These are phyloP conservation scores for Stichopus horrens DNA, from an alignment of 53 echinoderm and acorn worm genomes.

Conservation along the genomic window DNA sequence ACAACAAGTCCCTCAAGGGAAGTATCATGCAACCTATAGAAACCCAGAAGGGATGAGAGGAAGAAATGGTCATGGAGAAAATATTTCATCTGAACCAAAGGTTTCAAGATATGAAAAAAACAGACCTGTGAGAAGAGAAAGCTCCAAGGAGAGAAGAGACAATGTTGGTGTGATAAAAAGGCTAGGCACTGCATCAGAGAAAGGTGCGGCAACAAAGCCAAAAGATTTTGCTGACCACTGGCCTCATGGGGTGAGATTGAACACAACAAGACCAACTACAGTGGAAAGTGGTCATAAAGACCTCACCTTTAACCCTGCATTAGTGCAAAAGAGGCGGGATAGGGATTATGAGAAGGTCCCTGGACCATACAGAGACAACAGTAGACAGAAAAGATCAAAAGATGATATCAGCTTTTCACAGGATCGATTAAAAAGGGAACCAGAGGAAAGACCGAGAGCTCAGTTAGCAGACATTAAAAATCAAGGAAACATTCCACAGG, in stretches of 20 bases:
- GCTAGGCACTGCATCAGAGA: neutral
- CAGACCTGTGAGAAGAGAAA: constrained; percentile 9
- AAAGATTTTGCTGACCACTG: constrained; percentile 8
- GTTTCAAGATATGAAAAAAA: neutral
- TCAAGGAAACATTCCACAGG: neutral
- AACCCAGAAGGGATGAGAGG: neutral
- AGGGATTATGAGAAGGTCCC: constrained; percentile 30
- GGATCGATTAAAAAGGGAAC: neutral
- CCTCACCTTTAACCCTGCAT: neutral
- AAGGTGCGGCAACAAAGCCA: neutral
- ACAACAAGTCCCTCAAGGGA: neutral
- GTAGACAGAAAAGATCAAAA: neutral
- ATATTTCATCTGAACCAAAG: neutral
- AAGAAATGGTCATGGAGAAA: neutral
- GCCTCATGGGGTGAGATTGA: neutral
- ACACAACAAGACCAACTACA: neutral
- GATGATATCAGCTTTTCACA: constrained; percentile 23
- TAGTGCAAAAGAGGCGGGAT: constrained; percentile 24
- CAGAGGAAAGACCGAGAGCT: neutral
- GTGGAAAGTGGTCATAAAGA: neutral
- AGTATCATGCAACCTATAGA: neutral
- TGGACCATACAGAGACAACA: neutral
- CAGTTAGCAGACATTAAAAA: neutral
- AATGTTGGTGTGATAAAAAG: neutral
- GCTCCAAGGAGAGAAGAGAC: neutral